Evolutionary conservation across 2,888 invertebrate genomes (phyloP).

Genomic region (Drosophila niveifrons): DNA sequence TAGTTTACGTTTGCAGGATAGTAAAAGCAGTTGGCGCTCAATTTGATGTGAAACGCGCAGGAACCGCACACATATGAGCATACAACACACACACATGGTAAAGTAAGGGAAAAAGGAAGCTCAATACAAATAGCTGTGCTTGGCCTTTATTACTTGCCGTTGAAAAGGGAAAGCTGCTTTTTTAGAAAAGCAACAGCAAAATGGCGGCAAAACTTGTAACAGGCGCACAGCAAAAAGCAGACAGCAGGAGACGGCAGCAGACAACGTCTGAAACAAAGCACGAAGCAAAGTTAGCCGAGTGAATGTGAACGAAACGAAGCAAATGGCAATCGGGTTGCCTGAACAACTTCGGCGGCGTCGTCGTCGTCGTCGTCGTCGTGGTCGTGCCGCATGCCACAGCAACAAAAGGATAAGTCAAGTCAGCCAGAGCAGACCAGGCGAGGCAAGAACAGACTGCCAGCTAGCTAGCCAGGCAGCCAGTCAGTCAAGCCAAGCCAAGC

Average conservation of each 20-base stretch:
- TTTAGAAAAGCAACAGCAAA: conserved; percentile 62
- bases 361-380: conserved; percentile 43
- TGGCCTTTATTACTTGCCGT: conserved; percentile 52
- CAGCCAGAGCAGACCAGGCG: conserved; percentile 45
- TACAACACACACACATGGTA: background rate
- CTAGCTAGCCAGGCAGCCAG: conserved; percentile 58
- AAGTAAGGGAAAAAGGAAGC: conserved; percentile 52
- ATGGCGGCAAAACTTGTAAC: conserved; percentile 71
- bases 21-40: conserved; percentile 74
- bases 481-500: conserved; percentile 66
- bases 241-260: conserved; percentile 19
- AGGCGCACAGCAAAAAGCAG: conserved; percentile 58
- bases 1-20: background rate
- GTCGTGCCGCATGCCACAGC: conserved; percentile 39
- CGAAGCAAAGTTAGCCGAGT: conserved; percentile 29
- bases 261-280: background rate
- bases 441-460: conserved; percentile 32
- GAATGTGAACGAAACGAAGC: conserved; percentile 29
- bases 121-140: conserved; percentile 66
- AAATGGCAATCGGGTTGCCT: conserved; percentile 54
- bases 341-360: conserved; percentile 63
- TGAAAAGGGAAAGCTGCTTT: conserved; percentile 58
- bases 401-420: conserved; percentile 75
- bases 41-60: conserved; percentile 76
- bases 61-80: conserved; percentile 47